Evolutionary conservation across 2,888 invertebrate genomes (phyloP).

Genomic region (Fragum fragum): DNA sequence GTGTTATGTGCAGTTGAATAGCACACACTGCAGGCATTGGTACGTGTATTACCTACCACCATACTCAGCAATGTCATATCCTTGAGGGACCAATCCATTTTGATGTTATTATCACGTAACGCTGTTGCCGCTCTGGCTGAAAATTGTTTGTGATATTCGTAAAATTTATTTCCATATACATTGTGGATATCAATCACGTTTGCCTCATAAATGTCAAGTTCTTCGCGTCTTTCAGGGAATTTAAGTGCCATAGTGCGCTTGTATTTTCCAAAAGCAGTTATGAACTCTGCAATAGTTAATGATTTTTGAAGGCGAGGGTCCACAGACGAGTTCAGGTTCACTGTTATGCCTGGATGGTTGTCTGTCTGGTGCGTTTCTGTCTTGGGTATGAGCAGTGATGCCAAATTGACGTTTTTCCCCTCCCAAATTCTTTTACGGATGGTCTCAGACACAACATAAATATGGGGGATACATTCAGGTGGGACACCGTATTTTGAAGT

Average conservation of each 20-base stretch:
- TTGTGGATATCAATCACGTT: too few species aligned
- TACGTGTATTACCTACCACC: not conserved
- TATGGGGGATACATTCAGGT: too few species aligned
- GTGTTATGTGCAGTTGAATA: not conserved
- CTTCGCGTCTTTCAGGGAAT: not conserved
- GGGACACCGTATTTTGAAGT: too few species aligned
- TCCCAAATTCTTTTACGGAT: too few species aligned
- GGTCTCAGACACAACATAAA: too few species aligned
- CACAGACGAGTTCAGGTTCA: too few species aligned
- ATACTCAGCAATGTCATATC: not conserved
- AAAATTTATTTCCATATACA: not conserved
- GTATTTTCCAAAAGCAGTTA: not conserved
- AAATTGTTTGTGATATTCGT: not conserved
- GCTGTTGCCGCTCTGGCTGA: not conserved
- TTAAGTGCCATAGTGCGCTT: not conserved
- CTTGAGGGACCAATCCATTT: not conserved
- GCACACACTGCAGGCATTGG: not conserved
- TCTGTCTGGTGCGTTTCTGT: too few species aligned
- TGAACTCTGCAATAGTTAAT: not conserved
- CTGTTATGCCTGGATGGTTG: too few species aligned
- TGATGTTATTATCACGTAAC: too few species aligned
- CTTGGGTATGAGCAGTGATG: too few species aligned
- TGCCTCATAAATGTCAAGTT: not conserved
- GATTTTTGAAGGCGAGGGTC: not conserved
- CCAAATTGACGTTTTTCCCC: too few species aligned